A percentile compares a stretch with the other conserved stretches of the same genome.
These are phyloP conservation scores for Melanaphis sacchari DNA, from an alignment of 1,140 invertebrate species.

Conservation along the genomic window DNA sequence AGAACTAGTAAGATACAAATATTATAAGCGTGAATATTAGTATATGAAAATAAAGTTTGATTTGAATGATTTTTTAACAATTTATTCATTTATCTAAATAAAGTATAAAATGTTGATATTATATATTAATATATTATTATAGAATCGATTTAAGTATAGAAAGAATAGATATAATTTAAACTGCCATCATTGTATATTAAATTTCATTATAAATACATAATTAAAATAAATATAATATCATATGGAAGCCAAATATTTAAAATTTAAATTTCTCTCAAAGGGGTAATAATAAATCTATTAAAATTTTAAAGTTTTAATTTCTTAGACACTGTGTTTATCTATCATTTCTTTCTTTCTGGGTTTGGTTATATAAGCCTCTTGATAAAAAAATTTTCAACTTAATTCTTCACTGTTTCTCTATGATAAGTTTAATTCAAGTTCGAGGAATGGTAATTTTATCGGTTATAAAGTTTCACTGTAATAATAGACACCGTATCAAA, in stretches of 20 bases:
- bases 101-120: no score
- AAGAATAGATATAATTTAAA: not conserved
- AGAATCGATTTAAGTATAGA: not conserved
- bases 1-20: no score
- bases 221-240: not conserved
- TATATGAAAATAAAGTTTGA: not conserved
- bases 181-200: not conserved
- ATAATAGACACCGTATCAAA: not conserved
- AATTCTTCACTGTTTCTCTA: not conserved
- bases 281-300: not conserved
- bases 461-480: not conserved
- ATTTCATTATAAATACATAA: not conserved
- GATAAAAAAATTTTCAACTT: not conserved
- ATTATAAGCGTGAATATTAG: not conserved
- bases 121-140: no score
- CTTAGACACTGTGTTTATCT: not conserved
- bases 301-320: not conserved
- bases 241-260: not conserved
- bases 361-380: not conserved
- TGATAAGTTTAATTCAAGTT: not conserved
- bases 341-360: not conserved
- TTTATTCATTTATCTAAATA: no score
- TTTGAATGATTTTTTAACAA: not conserved
- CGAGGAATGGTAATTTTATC: not conserved
- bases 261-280: not conserved